A percentile compares a stretch with the other conserved stretches of the same genome.
These are phyloP conservation scores for Papilio helenus DNA, from an alignment of 1,140 invertebrate genomes.

Conservation along the genomic window DNA sequence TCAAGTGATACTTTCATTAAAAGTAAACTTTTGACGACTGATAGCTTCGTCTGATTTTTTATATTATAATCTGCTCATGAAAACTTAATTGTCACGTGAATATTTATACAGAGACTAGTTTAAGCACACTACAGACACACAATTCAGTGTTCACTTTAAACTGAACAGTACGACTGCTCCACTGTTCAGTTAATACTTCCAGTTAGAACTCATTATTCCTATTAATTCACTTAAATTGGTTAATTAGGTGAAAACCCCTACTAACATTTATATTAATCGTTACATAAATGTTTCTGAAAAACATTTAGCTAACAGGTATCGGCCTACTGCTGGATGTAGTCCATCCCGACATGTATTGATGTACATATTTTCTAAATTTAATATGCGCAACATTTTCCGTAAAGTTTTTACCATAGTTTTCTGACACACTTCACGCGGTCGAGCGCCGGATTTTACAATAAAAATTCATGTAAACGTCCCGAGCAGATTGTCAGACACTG, in stretches of 20 bases:
- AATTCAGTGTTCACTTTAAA: too few relatives aligned
- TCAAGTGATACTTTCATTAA: background rate
- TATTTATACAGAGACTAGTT: too few relatives aligned
- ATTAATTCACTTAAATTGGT: too few relatives aligned
- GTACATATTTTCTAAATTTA: background rate
- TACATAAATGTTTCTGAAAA: too few relatives aligned
- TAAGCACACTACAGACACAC: too few relatives aligned
- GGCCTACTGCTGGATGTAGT: too few relatives aligned
- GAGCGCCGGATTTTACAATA: constrained; percentile 24
- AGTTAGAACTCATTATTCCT: too few relatives aligned
- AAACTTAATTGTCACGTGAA: background rate
- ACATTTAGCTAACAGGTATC: too few relatives aligned
- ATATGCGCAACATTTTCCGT: background rate
- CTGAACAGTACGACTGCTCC: too few relatives aligned
- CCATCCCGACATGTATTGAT: background rate
- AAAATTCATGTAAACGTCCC: constrained; percentile 10
- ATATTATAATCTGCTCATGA: background rate
- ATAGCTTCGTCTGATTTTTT: background rate
- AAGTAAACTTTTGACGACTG: constrained; percentile 1
- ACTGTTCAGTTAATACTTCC: too few relatives aligned
- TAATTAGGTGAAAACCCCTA: too few relatives aligned
- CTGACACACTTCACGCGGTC: background rate
- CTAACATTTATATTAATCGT: too few relatives aligned
- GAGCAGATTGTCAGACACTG: constrained; percentile 12
- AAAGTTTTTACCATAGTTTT: background rate